A percentile compares a stretch with the other conserved stretches of the same genome.
phyloP scores from a whole-genome alignment of 2,113 vertebrate species.

The Okapia johnstoni region DNA sequence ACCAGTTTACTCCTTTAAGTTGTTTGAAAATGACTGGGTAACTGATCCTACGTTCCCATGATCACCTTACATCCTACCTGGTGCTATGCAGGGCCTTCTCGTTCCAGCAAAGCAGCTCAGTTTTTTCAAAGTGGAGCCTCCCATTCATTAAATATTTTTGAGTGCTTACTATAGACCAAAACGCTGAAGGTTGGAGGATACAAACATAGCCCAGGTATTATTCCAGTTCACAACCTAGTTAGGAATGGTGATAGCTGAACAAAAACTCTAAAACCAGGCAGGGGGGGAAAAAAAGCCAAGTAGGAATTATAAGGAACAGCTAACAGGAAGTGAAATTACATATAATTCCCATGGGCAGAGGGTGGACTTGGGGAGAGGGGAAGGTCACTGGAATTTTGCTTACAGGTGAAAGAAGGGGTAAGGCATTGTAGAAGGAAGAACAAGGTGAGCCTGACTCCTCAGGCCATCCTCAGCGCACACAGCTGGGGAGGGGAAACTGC shows the following conservation, averaged over 20 bases:
- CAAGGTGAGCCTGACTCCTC: not conserved
- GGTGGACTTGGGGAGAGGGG: not conserved
- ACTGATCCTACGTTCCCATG: not conserved
- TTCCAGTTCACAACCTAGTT: not conserved
- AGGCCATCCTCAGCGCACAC: not conserved
- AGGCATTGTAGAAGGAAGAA: too few species aligned
- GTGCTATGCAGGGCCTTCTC: not conserved
- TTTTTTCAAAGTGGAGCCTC: not conserved
- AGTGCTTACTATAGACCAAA: not conserved
- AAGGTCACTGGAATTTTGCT: not conserved
- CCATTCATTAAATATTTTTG: not conserved
- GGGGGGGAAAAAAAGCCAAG: not conserved
- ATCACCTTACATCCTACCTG: not conserved
- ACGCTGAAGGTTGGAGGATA: not conserved
- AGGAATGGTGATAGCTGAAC: not conserved
- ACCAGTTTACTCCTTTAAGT: not conserved
- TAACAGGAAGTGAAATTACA: not conserved
- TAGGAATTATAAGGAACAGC: not conserved
- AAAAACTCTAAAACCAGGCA: not conserved
- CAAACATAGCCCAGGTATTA: not conserved
- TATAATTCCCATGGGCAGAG: not conserved
- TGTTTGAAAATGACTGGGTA: not conserved
- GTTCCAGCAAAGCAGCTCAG: not conserved
- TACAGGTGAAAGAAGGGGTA: not conserved
- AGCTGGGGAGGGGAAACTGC: too few species aligned